phyloP scores from a whole-genome alignment of 2,113 vertebrate genomes.

The Corythoichthys haematopterus region DNA sequence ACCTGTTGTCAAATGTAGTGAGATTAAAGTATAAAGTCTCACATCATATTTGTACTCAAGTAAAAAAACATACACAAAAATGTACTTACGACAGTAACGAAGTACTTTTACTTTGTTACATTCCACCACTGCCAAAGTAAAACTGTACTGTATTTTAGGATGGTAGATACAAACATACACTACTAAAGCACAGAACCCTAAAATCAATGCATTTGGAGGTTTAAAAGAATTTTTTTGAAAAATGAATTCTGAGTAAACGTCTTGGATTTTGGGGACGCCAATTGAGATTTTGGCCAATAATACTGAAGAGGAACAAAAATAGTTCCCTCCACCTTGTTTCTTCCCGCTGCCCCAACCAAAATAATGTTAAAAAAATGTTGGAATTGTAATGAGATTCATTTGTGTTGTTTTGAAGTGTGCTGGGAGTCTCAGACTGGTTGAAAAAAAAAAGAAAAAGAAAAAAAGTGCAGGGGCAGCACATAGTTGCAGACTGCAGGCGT shows the following conservation, averaged over 20 bases:
- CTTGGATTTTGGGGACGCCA: background rate
- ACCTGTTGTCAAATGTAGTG: too few species aligned
- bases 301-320: background rate
- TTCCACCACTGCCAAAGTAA: too few species aligned
- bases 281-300: background rate
- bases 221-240: background rate
- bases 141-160: too few species aligned
- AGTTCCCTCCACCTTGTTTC: background rate
- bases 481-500: constrained; percentile 70
- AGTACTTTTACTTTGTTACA: too few species aligned
- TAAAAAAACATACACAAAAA: too few species aligned
- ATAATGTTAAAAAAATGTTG: background rate
- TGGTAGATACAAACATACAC: too few species aligned
- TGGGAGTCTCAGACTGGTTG: background rate
- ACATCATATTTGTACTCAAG: too few species aligned
- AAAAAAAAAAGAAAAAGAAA: constrained; percentile 9
- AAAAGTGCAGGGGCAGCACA: constrained; percentile 66
- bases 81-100: too few species aligned
- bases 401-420: background rate
- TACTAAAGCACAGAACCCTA: too few species aligned
- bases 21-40: too few species aligned
- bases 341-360: background rate
- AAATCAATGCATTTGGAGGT: too few species aligned
- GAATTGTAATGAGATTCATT: background rate
- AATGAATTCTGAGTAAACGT: background rate